Conservation (phyloP, 1,140 invertebrate genomes). For the Scaptomyza pallida region DNA sequence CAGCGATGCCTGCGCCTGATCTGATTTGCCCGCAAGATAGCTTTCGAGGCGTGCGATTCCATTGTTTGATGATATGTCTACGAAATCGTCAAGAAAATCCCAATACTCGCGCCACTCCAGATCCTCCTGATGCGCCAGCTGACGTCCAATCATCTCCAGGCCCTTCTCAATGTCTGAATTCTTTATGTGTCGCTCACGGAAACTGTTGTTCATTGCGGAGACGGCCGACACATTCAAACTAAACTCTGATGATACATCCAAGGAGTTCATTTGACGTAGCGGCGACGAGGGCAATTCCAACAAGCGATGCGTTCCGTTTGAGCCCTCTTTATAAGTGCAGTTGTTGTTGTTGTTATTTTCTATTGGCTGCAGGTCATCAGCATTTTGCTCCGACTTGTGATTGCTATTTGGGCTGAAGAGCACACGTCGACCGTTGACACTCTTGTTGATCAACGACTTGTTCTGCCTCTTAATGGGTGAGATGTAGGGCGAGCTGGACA, state of each 20-base stretch:
- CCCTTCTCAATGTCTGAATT: conserved; percentile 93
- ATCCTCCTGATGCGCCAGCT: conserved; percentile 90
- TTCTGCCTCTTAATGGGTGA: conserved; percentile 59
- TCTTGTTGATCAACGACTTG: conserved; percentile 32
- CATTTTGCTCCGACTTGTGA: conserved; percentile 6
- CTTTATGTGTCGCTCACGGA: conserved; percentile 85
- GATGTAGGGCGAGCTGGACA: conserved; percentile 52
- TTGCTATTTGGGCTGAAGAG: conserved; percentile 49
- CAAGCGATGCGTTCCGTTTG: background rate
- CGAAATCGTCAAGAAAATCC: conserved; percentile 92
- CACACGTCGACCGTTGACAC: conserved; percentile 13
- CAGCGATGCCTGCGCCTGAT: conserved; percentile 17
- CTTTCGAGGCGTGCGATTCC: conserved; percentile 90
- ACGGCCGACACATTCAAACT: conserved; percentile 25
- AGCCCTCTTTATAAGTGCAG: background rate
- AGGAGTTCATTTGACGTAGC: conserved; percentile 20
- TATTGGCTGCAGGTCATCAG: background rate
- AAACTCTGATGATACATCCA: conserved; percentile 2
- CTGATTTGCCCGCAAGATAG: conserved; percentile 86
- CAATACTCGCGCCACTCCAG: conserved; percentile 96
- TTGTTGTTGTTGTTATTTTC: conserved; percentile 56
- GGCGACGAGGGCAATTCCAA: conserved; percentile 41
- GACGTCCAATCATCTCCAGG: conserved; percentile 91
- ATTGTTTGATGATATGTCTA: conserved; percentile 89
- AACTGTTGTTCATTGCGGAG: conserved; percentile 50